A percentile compares a stretch with the other conserved stretches of the same genome.
phyloP scores from a whole-genome alignment of 2,888 invertebrate genomes.

The Cryptus armator region DNA sequence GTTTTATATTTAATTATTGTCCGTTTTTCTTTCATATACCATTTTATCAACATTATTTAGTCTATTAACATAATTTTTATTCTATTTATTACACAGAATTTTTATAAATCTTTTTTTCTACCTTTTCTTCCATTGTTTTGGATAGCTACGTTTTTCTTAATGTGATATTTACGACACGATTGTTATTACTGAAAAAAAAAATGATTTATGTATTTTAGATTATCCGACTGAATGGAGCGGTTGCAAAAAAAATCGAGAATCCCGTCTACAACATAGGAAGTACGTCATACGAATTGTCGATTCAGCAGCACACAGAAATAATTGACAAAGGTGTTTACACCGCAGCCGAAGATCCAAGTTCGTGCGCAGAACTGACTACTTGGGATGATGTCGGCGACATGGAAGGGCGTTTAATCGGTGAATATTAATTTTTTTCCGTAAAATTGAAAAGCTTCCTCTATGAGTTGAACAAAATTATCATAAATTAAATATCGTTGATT shows the following conservation, averaged over 20 bases:
- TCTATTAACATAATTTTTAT: neutral
- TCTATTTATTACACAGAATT: neutral
- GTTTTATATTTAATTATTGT: too few relatives aligned
- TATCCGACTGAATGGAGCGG: constrained; percentile 4
- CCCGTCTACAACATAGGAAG: constrained; percentile 8
- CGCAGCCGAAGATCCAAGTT: neutral
- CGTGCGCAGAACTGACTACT: neutral
- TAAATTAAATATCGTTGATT: neutral
- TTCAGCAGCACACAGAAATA: neutral
- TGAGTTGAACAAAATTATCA: neutral
- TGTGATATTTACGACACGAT: neutral
- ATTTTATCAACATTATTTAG: too few relatives aligned
- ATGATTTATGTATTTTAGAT: neutral
- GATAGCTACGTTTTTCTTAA: too few relatives aligned
- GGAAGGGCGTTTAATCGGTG: constrained; percentile 7
- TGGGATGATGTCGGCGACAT: constrained; percentile 6
- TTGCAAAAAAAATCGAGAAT: neutral
- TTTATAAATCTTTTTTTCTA: too few relatives aligned
- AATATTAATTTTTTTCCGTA: neutral
- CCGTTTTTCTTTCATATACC: too few relatives aligned
- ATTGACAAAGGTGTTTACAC: neutral
- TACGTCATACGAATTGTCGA: neutral
- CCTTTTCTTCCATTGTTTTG: too few relatives aligned
- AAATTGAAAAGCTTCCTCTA: neutral
- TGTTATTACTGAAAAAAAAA: neutral